A percentile compares a stretch with the other conserved stretches of the same genome.
Evolutionary conservation across 2,888 invertebrate genomes (phyloP).

Genomic region (Octodonta nipae): DNA sequence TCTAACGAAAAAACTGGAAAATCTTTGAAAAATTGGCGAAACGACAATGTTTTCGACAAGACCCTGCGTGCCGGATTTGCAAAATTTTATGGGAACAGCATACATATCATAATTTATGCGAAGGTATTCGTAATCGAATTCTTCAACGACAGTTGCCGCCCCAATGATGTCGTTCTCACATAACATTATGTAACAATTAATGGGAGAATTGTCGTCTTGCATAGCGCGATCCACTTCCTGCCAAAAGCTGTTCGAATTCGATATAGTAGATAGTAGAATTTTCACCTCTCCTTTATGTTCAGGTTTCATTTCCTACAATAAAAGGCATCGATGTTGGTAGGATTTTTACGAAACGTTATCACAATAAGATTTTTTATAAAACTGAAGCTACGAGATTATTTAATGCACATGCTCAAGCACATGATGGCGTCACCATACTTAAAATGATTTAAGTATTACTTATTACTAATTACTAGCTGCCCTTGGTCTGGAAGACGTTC

Average conservation of each 20-base stretch:
- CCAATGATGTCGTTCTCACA: neutral
- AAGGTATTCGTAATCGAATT: neutral
- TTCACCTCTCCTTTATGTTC: neutral
- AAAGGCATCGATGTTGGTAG: neutral
- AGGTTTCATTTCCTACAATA: neutral
- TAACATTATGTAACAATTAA: neutral
- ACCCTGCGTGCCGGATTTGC: neutral
- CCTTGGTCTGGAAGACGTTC: too few relatives aligned
- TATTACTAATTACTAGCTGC: neutral
- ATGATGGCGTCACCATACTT: too few relatives aligned
- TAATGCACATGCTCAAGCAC: too few relatives aligned
- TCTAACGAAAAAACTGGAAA: neutral
- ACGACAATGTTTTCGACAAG: neutral
- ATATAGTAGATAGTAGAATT: neutral
- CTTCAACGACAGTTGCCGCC: neutral
- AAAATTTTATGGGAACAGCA: neutral
- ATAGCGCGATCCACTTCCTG: neutral
- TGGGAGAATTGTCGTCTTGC: neutral
- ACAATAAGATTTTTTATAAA: neutral
- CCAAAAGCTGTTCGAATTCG: neutral
- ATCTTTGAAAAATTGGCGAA: neutral
- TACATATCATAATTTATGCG: neutral
- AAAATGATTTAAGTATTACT: neutral
- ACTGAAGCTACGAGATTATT: too few relatives aligned
- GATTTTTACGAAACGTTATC: neutral